A percentile compares a stretch with the other conserved stretches of the same genome.
phyloP scores from a whole-genome alignment of 2,113 vertebrate species.

The Gallinago undulata region DNA sequence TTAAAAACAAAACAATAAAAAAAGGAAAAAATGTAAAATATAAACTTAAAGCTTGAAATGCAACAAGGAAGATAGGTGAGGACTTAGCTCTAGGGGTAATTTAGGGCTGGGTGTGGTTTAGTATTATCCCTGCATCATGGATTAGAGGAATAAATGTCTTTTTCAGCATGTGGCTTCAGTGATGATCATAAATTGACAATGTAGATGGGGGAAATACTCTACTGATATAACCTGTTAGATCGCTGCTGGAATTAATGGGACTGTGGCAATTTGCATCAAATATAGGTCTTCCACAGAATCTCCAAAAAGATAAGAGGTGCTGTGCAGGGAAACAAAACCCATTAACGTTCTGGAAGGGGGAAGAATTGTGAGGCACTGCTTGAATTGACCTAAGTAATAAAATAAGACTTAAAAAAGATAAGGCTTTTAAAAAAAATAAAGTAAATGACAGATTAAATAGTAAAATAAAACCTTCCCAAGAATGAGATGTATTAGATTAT shows the following conservation, averaged over 20 bases:
- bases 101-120: not conserved
- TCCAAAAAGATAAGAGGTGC: not conserved
- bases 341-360: accelerated
- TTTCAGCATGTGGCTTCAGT: not conserved
- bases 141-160: not conserved
- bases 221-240: not conserved
- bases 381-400: not conserved
- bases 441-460: not conserved
- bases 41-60: not conserved
- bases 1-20: not conserved
- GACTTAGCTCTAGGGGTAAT: accelerated
- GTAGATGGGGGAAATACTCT: not conserved
- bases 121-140: not conserved
- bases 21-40: not conserved
- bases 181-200: not conserved
- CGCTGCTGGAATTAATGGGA: not conserved
- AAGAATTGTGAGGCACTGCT: not conserved
- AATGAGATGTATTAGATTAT: not conserved
- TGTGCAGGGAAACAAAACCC: not conserved
- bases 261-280: not conserved
- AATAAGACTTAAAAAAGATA: not conserved
- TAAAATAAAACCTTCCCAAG: not conserved
- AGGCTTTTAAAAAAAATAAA: too few relatives aligned
- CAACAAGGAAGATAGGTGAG: not conserved
- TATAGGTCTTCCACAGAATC: not conserved